Base-by-base conservation (phyloP, 1,140 invertebrate species). In the Drosophila burlai region DNA sequence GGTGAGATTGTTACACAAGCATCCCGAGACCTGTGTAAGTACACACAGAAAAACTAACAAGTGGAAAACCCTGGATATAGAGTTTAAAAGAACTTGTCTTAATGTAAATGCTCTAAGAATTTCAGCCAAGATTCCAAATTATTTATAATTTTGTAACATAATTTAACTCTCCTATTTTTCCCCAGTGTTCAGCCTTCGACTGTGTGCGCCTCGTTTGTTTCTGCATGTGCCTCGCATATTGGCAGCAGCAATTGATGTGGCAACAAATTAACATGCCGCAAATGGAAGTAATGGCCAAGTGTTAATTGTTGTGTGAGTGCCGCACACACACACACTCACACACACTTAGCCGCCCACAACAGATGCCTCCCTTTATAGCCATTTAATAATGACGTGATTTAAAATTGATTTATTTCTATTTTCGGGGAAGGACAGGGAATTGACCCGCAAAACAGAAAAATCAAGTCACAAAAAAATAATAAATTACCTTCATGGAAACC, bases 281-380 rank as follows among this genome's bases (percentile, higher is more conserved):
- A 90, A 90, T 90, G 85, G 85, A 90, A 90, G 85, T 85, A 90
- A 90, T 90, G 85, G 85, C 81, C 85, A 90, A 90, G 85, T 90
- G 85, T 90, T 90, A 89, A 90, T 90, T 90, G 85, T 81, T 84
- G 81, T 81, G 68, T 89, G 81, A 80, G 84, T 66, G 80, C 79
- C 46, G 26, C 59, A 58, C 60, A 64, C 58, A 62, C 18, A 65
- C 61, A 52, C 61, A 61, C 57, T 49, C 49, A 50, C 16, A 50
- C 26, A 34, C 29, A 52, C 34, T 29, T 45, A 6, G 36, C 21
- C 54, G 26, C 55, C 9, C 40, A 60, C 58, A 66, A 68, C 52
- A 61, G 31, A 49, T 43, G 38, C 31, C 38, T 38, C 45, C 46
- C 50, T 72, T 80, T 60, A 72, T 68, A 50, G 72, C 69, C 71